phyloP scores from a whole-genome alignment of 1,140 invertebrate species.

The Drosophila arawakana region DNA sequence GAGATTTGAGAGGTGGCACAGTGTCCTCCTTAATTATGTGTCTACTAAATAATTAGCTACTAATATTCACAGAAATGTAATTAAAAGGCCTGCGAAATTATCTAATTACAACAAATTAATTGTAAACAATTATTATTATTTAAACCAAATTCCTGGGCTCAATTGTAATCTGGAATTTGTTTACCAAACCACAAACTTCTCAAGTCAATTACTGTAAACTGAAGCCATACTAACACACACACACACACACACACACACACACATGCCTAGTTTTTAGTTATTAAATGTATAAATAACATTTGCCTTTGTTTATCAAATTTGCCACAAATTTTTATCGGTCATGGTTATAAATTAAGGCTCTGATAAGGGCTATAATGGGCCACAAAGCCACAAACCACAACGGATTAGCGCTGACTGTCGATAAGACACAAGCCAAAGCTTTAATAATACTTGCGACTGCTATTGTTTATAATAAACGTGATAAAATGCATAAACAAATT shows the following conservation, averaged over 20 bases:
- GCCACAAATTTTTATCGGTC: conserved; percentile 48
- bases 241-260: neutral
- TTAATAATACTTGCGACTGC: neutral
- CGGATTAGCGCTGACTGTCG: conserved; percentile 31
- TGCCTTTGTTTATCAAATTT: conserved; percentile 44
- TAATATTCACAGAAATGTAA: conserved; percentile 26
- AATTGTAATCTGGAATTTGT: neutral
- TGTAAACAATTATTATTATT: neutral
- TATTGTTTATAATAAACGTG: conserved; percentile 27
- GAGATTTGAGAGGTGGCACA: conserved; percentile 15
- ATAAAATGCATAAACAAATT: conserved; percentile 29
- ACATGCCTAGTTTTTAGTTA: conserved; percentile 38
- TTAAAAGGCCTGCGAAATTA: conserved; percentile 1
- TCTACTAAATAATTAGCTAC: neutral
- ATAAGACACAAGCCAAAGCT: conserved; percentile 15
- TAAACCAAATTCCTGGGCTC: neutral
- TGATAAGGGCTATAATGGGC: conserved; percentile 26
- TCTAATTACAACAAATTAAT: neutral
- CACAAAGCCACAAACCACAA: conserved; percentile 1
- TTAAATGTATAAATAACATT: conserved; percentile 41
- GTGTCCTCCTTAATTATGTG: neutral
- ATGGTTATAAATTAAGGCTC: conserved; percentile 44
- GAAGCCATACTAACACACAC: too few relatives aligned
- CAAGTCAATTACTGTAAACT: conserved; percentile 19
- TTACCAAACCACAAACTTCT: neutral